phyloP scores from a whole-genome alignment of 2,113 vertebrate genomes.

The Sciurus niger region DNA sequence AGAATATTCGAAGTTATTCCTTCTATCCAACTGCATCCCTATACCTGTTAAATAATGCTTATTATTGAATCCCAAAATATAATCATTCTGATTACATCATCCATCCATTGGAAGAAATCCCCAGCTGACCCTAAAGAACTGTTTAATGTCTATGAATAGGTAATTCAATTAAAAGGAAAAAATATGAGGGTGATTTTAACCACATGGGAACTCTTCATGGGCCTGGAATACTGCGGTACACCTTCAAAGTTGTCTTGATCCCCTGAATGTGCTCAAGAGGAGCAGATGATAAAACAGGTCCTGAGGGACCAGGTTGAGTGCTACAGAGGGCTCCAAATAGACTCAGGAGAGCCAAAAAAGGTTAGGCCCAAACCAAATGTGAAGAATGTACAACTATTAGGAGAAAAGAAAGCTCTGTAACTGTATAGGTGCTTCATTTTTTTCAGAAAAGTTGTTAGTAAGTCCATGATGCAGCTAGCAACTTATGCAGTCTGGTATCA shows the following conservation, averaged over 20 bases:
- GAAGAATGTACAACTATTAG: not conserved
- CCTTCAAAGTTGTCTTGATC: not conserved
- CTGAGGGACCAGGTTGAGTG: too few species aligned
- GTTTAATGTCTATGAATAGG: not conserved
- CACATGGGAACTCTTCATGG: not conserved
- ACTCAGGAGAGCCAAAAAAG: not conserved
- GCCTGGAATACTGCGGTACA: not conserved
- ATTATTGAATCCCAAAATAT: not conserved
- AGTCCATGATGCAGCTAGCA: slow-evolving; percentile 14
- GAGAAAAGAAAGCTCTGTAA: not conserved
- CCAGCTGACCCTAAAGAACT: not conserved
- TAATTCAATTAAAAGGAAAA: not conserved
- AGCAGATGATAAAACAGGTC: not conserved
- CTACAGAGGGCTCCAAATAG: not conserved
- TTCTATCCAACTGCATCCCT: not conserved
- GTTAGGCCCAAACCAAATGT: not conserved
- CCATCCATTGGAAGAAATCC: slow-evolving; percentile 21
- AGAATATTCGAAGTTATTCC: not conserved
- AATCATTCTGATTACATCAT: not conserved
- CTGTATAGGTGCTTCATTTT: not conserved
- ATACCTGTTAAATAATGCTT: not conserved
- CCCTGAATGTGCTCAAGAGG: not conserved
- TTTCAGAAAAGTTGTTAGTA: slow-evolving; percentile 58
- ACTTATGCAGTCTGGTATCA: not conserved
- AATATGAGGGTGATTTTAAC: slow-evolving; percentile 7